phyloP scores from a whole-genome alignment of 2,797 vertebrate species.

The Hoplostethus atlanticus region DNA sequence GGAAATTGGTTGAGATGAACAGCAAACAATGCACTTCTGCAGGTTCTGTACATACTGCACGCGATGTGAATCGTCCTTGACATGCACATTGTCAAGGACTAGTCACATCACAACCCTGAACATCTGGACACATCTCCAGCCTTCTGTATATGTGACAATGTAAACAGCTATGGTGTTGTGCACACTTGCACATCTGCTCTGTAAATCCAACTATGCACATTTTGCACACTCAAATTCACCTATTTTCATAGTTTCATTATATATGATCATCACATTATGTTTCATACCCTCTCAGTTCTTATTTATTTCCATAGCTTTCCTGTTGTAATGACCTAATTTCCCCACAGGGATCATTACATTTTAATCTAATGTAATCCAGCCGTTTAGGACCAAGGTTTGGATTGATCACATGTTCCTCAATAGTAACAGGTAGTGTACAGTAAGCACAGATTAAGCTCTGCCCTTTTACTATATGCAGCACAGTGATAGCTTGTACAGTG shows the following conservation, averaged over 20 bases:
- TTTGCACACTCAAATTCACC: too few species aligned
- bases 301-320: slow-evolving; percentile 51
- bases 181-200: too few species aligned
- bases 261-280: slow-evolving; percentile 16
- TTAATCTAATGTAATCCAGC: slow-evolving; percentile 68
- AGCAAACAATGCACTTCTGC: too few species aligned
- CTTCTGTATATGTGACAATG: too few species aligned
- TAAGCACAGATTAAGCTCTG: slow-evolving; percentile 41
- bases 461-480: slow-evolving; percentile 23
- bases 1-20: too few species aligned
- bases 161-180: too few species aligned
- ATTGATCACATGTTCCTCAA: slow-evolving; percentile 52
- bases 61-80: too few species aligned
- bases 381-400: slow-evolving; percentile 58
- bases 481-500: slow-evolving; percentile 18
- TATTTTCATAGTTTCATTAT: background rate
- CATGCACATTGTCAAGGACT: too few species aligned
- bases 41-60: too few species aligned
- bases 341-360: slow-evolving; percentile 66
- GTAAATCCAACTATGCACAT: too few species aligned
- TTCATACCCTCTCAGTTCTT: slow-evolving; percentile 41
- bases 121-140: too few species aligned
- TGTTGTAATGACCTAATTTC: slow-evolving; percentile 43
- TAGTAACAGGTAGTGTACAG: slow-evolving; percentile 40
- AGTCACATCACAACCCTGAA: too few species aligned